phyloP scores from a whole-genome alignment of 2,113 vertebrate species.

The Epinephelus fuscoguttatus region DNA sequence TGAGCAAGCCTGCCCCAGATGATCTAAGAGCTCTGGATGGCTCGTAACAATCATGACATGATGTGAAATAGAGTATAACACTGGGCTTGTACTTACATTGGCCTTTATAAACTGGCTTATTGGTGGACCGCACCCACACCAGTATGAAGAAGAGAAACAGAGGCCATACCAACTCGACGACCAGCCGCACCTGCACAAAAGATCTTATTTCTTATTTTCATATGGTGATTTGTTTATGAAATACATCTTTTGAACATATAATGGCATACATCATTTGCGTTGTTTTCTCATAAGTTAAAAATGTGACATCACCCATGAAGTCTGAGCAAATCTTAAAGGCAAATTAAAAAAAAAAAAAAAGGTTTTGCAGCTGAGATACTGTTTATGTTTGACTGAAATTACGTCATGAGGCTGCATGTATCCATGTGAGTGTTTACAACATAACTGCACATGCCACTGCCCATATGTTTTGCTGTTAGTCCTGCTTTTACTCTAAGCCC shows the following conservation, averaged over 20 bases:
- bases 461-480: conserved; percentile 25
- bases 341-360: no score
- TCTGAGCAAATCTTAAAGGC: not conserved
- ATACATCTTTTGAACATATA: not conserved
- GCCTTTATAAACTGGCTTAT: conserved; percentile 89
- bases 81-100: conserved; percentile 91
- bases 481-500: conserved; percentile 28
- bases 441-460: not conserved
- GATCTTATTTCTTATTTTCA: conserved; percentile 20
- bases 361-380: not conserved
- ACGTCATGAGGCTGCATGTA: not conserved
- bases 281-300: not conserved
- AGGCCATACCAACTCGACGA: conserved; percentile 95
- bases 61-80: not conserved
- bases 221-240: not conserved
- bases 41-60: no score
- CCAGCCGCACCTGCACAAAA: conserved; percentile 88
- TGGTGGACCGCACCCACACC: conserved; percentile 92
- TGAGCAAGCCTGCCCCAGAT: no score
- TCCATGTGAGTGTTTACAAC: not conserved
- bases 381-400: conserved; percentile 3
- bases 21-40: no score
- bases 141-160: conserved; percentile 97
- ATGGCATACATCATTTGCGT: not conserved
- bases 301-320: not conserved